Base-by-base conservation (phyloP, 1,140 invertebrate genomes). In the Zaprionus ornatus region DNA sequence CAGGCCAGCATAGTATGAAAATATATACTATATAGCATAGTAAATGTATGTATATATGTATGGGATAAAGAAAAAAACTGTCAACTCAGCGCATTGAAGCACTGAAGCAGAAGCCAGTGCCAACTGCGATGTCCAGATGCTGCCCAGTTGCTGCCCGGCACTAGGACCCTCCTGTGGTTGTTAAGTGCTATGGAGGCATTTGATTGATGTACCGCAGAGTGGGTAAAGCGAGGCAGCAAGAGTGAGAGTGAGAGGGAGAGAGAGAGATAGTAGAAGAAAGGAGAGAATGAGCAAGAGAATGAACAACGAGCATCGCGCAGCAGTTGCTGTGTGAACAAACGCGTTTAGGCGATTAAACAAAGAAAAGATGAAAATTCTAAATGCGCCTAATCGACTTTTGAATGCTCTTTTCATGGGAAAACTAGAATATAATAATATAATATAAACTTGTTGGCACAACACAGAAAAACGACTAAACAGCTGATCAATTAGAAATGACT, bases 121-220 rank as follows among this genome's bases (percentile, higher is more conserved):
- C 77, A 54, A 68, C 50, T 69, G 65, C 25, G 54, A 15, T 56
- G 54, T 50, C 45, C 65, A 67, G 64, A 56, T 48, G 52, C 40
- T 37, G 42, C 61, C 73, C 55, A 60, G 68, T 37, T 70, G 59
- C 67, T 63, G 35, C 59, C 67, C 48, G 29, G 35, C 59, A 17
- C 9, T 23, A 54, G 57, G 35, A 19, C 35, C 40, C 67, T 71
- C 54, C 67, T 45, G 60, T 35, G 67, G 73, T 50, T 59, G 50
- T 65, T 70, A 83, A 77, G 67, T 69, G 68, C 63, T 80, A 9
- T 35, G 15, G 23, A 29, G 65, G 65, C 66, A 77, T 80, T 84
- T 85, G 78, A 85, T 85, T 84, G 81, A 85, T 80, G 68, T 62
- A 50, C 56, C 40, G n/a, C 27, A 40, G 52, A 50, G 29, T 55